These are phyloP conservation scores for Umimayanthus chanpuru DNA, from an alignment of 92 coral and sea anemone species.

Conservation along the genomic window DNA sequence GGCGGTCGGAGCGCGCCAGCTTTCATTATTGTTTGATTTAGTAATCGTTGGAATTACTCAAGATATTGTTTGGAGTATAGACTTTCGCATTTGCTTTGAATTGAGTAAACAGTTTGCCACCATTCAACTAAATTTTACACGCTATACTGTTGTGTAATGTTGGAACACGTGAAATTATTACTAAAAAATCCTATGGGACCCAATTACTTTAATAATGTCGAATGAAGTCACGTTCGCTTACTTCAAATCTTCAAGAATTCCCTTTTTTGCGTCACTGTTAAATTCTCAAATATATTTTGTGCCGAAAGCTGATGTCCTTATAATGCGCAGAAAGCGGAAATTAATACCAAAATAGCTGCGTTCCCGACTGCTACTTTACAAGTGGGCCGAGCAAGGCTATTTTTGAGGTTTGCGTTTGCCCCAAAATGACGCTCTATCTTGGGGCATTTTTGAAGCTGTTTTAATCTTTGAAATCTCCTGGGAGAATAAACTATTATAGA, in stretches of 20 bases:
- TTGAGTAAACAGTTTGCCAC: background rate
- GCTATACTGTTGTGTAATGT: too few species aligned
- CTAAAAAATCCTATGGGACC: background rate
- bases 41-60: too few species aligned
- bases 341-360: background rate
- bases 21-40: too few species aligned
- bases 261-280: background rate
- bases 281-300: background rate
- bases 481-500: background rate
- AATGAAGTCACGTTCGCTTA: background rate
- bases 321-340: too few species aligned
- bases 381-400: too few species aligned
- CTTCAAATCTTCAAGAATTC: background rate
- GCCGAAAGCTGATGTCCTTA: background rate
- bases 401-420: background rate
- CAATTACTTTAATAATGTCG: background rate
- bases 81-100: too few species aligned
- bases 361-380: background rate
- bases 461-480: constrained; percentile 11
- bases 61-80: too few species aligned
- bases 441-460: constrained; percentile 26
- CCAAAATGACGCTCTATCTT: constrained; percentile 17
- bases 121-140: background rate
- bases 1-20: too few species aligned
- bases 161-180: background rate